phyloP scores from a whole-genome alignment of 2,888 invertebrate genomes.

The Chirona hameri region DNA sequence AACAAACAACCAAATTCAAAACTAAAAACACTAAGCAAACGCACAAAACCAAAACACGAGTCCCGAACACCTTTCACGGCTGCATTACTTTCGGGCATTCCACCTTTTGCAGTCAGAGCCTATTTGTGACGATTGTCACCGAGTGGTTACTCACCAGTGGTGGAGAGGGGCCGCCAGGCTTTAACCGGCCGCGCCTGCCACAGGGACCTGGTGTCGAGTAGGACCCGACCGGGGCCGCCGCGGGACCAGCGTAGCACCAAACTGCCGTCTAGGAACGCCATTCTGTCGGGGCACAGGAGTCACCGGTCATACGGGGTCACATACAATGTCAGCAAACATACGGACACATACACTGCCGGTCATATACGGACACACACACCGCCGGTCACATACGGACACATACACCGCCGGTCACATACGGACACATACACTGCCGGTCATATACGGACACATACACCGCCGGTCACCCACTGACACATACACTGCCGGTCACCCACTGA shows the following conservation, averaged over 20 bases:
- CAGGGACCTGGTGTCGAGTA: background rate
- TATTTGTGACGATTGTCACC: no score
- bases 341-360: background rate
- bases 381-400: background rate
- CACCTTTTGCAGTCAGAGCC: no score
- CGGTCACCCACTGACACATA: no score
- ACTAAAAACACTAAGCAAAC: no score
- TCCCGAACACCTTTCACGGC: no score
- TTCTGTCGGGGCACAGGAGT: background rate
- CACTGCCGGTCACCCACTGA: no score
- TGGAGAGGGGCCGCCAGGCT: background rate
- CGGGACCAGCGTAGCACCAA: constrained; percentile 10
- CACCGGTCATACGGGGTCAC: background rate
- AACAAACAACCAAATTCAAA: no score
- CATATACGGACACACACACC: background rate
- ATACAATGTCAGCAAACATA: background rate
- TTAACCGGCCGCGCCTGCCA: background rate
- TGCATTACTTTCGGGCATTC: no score
- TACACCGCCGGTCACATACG: no score
- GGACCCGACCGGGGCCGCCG: background rate
- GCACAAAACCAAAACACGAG: no score
- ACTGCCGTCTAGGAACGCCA: constrained; percentile 12
- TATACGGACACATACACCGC: no score
- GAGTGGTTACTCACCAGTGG: background rate
- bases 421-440: no score